Evolutionary conservation across 1,140 invertebrate species (phyloP).

Genomic region (Cataglyphis hispanica): DNA sequence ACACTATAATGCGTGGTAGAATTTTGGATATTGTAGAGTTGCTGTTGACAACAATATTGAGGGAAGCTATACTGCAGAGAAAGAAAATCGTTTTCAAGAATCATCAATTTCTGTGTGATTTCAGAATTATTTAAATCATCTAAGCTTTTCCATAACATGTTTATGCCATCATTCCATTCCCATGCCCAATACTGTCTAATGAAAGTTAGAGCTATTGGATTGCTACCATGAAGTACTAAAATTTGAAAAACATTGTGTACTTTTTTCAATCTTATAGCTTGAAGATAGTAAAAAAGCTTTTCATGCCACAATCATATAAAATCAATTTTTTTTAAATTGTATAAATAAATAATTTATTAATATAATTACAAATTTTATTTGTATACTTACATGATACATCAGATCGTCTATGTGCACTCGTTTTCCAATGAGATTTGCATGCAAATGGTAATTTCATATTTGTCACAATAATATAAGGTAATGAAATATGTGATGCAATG

Average conservation of each 20-base stretch:
- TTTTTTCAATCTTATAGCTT: not conserved
- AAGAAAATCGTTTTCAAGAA: slow-evolving; percentile 85
- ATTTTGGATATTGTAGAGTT: slow-evolving; percentile 88
- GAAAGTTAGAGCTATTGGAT: slow-evolving; percentile 75
- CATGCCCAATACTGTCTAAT: slow-evolving; percentile 82
- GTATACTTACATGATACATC: slow-evolving; percentile 79
- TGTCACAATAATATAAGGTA: slow-evolving; percentile 85
- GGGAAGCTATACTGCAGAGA: slow-evolving; percentile 85
- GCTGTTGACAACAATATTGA: slow-evolving; percentile 85
- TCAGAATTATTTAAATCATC: slow-evolving; percentile 69
- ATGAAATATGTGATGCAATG: slow-evolving; percentile 82
- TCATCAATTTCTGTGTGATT: slow-evolving; percentile 79
- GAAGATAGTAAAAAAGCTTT: not conserved
- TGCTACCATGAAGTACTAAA: slow-evolving; percentile 73
- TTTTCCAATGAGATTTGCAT: slow-evolving; percentile 85
- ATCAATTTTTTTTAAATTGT: not conserved
- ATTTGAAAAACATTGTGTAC: slow-evolving; percentile 27
- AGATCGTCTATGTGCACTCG: slow-evolving; percentile 81
- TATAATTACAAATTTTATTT: not conserved
- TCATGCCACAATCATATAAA: not conserved
- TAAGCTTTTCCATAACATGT: slow-evolving; percentile 77
- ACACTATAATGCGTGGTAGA: slow-evolving; percentile 88
- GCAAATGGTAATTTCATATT: slow-evolving; percentile 85
- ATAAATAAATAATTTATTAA: not conserved
- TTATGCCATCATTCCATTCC: slow-evolving; percentile 85